Evolutionary conservation across 2,888 invertebrate species (phyloP).

Genomic region (Eupithecia insigniata): DNA sequence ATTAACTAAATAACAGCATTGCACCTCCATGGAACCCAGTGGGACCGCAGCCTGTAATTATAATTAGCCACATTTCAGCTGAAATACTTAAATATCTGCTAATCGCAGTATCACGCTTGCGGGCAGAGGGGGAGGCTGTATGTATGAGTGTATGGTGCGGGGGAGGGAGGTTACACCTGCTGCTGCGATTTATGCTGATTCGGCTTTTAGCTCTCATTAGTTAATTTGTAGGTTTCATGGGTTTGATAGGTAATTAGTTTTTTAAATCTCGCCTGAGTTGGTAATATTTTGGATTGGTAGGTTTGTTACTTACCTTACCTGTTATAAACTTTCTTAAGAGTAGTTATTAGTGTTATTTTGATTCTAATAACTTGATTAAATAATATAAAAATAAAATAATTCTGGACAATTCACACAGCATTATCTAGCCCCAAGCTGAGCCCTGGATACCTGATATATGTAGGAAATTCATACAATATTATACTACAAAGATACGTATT

Average conservation of each 20-base stretch:
- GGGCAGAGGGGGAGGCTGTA: neutral
- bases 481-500: no score
- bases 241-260: neutral
- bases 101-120: conserved; percentile 7
- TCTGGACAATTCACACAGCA: no score
- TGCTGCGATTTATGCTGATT: conserved; percentile 33
- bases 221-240: neutral
- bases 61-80: conserved; percentile 6
- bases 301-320: no score
- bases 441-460: no score
- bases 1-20: neutral
- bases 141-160: no score
- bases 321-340: no score
- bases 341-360: no score
- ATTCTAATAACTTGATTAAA: no score
- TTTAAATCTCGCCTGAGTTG: neutral
- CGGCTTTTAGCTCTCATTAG: conserved; percentile 21
- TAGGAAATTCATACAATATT: no score
- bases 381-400: no score
- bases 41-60: neutral
- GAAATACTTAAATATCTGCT: conserved; percentile 3
- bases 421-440: no score
- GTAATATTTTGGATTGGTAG: no score
- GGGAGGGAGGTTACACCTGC: conserved; percentile 13
- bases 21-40: neutral